Percentiles rank a stretch among this genome's conserved stretches.
These are phyloP conservation scores for Caenorhabditis tropicalis DNA, from an alignment of 1,140 invertebrate species.

Conservation along the genomic window DNA sequence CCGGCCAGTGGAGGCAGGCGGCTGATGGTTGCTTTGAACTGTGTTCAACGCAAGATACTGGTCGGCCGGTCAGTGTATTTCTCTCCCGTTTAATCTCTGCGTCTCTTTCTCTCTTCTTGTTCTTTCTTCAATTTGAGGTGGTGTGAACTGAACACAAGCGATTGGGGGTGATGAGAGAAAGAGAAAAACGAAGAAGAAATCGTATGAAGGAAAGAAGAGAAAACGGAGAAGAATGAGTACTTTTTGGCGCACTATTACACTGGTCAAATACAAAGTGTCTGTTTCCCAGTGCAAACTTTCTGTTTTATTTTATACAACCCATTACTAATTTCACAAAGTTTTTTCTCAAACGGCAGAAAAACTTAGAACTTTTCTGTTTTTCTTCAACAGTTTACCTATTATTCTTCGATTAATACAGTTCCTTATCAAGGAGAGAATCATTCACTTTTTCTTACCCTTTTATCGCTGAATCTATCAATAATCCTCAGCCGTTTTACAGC, in stretches of 20 bases:
- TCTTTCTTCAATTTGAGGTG: too few relatives aligned
- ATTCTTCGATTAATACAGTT: too few relatives aligned
- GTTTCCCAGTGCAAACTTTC: conserved; percentile 32
- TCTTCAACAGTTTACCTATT: background rate
- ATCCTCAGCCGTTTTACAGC: background rate
- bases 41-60: background rate
- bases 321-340: background rate
- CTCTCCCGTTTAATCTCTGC: background rate
- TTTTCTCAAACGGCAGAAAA: background rate
- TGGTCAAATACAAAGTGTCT: conserved; percentile 42
- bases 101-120: background rate
- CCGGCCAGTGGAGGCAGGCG: background rate
- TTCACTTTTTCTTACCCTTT: background rate
- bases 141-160: background rate
- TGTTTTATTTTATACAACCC: too few relatives aligned
- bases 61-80: background rate
- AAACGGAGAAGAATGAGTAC: background rate
- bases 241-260: conserved; percentile 35
- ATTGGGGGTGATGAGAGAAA: background rate
- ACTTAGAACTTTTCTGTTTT: background rate
- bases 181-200: background rate
- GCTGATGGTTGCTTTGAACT: background rate
- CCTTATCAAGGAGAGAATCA: too few relatives aligned
- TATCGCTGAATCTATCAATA: background rate
- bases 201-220: background rate